phyloP scores from a whole-genome alignment of 2,797 vertebrate species.

The Sandelia bainsii region DNA sequence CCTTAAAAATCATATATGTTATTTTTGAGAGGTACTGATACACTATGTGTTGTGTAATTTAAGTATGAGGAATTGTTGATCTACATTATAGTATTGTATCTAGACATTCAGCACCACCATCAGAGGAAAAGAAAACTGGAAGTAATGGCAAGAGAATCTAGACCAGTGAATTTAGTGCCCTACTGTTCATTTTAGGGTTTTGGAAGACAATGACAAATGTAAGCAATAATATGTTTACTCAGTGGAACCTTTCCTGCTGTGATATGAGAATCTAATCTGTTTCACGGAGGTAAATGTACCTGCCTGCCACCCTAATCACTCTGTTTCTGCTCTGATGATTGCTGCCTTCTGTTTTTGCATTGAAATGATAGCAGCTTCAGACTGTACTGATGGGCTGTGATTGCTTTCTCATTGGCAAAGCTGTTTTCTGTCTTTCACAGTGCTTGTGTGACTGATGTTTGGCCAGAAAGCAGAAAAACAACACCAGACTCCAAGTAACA shows the following conservation, averaged over 20 bases:
- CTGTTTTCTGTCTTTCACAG: neutral
- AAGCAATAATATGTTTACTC: neutral
- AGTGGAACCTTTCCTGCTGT: neutral
- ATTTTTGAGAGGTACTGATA: neutral
- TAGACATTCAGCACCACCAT: neutral
- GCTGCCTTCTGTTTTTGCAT: constrained; percentile 22
- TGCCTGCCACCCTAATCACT: neutral
- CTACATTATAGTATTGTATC: neutral
- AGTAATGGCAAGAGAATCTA: no score
- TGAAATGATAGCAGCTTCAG: constrained; percentile 23
- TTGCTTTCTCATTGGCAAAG: constrained; percentile 16
- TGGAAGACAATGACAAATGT: neutral
- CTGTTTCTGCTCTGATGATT: constrained; percentile 15
- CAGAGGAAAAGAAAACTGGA: no score
- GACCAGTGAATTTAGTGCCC: no score
- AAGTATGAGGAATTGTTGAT: neutral
- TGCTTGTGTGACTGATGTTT: neutral
- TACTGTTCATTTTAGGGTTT: neutral
- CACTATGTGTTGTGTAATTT: no score
- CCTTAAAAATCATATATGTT: neutral
- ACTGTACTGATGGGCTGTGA: constrained; percentile 36
- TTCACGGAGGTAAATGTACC: constrained; percentile 18
- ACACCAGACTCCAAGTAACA: neutral
- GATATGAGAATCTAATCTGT: constrained; percentile 18
- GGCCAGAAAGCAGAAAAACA: constrained; percentile 3